Evolutionary conservation across 2,797 vertebrate genomes (phyloP), one percentile per base, ranked within the genome.

Genomic region (Tapirus indicus): DNA sequence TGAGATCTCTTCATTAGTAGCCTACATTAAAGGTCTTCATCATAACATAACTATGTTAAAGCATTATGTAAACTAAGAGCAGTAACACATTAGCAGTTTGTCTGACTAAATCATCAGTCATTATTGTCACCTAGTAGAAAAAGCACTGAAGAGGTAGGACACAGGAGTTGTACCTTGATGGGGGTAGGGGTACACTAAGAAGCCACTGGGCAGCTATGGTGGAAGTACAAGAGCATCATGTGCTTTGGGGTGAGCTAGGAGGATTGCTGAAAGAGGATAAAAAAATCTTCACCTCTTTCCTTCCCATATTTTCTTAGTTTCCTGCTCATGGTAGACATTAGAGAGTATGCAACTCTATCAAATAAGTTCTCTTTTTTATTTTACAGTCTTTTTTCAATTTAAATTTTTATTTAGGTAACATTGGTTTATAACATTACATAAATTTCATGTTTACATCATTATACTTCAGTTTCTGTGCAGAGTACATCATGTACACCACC

Each of bases 31-130:
- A 29, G 69, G 18, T 66, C n/a, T 86, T 91, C 94, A 66, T 93
- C 54, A 95, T 91, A 69, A 38, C 27, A 71, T 44, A 95, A 69
- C 62, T 80, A 27, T 77, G 41, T 41, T 77, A 75, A 95, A 95
- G 54, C 41, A 84, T 60, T 96, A 41, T 83, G 7, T 96, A 90
- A 84, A 83, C 21, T 82, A 69, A 60, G 41, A 94, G 74, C 54
- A 88, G 44, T n/a, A 95, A 84, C 47, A 83, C 32, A 88, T 91
- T 86, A 58, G 35, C 47, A 88, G 27, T 89, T 66, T 66, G 60
- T 79, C 69, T 94, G 35, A 91, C 32, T 72, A 94, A 95, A 79
- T 87, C n/a, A 64, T 47, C n/a, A 82, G 74, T 80, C 77, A 91
- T 78, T 83, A 47, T 56, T 75, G 90, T 92, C 49, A 68, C 8